Evolutionary conservation across 2,888 invertebrate genomes (phyloP).

Genomic region (Dioctria rufipes): DNA sequence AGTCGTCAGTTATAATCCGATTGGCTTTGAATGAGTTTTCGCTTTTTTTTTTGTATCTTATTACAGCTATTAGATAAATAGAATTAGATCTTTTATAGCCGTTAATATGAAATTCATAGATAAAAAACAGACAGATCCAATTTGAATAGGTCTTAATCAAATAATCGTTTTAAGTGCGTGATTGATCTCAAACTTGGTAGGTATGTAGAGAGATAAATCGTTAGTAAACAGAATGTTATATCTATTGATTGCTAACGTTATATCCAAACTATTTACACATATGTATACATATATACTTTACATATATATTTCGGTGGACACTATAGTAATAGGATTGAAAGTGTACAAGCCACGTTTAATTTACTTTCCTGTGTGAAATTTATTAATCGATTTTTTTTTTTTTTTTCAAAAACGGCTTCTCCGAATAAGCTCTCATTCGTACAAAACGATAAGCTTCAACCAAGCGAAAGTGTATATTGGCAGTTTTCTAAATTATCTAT

Average conservation of each 20-base stretch:
- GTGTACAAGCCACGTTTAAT: background rate
- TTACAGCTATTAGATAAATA: no score
- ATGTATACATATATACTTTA: no score
- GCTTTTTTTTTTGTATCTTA: conserved; percentile 5
- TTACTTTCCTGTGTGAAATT: conserved; percentile 22
- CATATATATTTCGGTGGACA: background rate
- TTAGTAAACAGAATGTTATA: no score
- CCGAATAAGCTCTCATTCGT: background rate
- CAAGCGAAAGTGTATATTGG: conserved; percentile 29
- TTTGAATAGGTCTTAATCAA: background rate
- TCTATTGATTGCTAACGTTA: no score
- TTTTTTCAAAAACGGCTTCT: background rate
- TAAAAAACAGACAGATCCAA: background rate
- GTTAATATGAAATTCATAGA: no score
- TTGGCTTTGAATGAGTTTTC: conserved; percentile 27
- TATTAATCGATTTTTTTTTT: conserved; percentile 6
- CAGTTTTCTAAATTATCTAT: conserved; percentile 10
- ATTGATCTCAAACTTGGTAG: background rate
- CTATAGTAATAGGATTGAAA: conserved; percentile 8
- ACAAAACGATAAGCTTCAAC: background rate
- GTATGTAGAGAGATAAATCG: no score
- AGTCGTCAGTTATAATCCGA: conserved; percentile 28
- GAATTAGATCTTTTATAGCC: no score
- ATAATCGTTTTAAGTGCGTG: background rate
- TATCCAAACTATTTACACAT: no score